Conservation (phyloP, 2,797 vertebrate species). For the Setipinna tenuifilis region DNA sequence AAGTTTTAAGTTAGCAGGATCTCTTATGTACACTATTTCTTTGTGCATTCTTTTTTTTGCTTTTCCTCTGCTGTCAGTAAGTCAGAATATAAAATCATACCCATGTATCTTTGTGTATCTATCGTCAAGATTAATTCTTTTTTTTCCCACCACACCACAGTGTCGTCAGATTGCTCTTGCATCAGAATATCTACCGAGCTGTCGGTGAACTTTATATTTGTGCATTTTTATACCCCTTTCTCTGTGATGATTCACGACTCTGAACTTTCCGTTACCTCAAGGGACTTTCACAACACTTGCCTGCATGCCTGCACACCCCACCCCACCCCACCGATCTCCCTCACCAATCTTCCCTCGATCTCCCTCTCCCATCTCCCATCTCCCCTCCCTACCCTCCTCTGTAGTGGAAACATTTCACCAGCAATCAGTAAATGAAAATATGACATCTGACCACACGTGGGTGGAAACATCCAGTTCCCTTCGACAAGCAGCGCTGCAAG, state of each 20-base stretch:
- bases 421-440: not conserved
- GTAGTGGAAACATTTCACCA: not conserved
- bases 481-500: not conserved
- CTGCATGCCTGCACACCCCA: too few species aligned
- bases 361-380: not conserved
- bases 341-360: too few species aligned
- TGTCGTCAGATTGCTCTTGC: not conserved
- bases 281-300: not conserved
- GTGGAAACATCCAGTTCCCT: not conserved
- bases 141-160: too few species aligned
- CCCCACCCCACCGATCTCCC: too few species aligned
- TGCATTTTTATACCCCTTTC: not conserved
- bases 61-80: not conserved
- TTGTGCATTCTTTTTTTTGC: not conserved
- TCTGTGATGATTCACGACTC: not conserved
- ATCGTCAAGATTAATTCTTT: not conserved
- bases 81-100: not conserved
- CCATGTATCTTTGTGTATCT: not conserved
- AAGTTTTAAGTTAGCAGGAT: not conserved
- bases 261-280: not conserved
- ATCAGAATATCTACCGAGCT: not conserved
- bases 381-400: not conserved
- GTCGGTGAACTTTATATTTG: not conserved
- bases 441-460: not conserved
- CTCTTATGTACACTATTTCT: not conserved